Evolutionary conservation across 2,888 invertebrate species (phyloP).

Genomic region (Pristionchus japonicus): DNA sequence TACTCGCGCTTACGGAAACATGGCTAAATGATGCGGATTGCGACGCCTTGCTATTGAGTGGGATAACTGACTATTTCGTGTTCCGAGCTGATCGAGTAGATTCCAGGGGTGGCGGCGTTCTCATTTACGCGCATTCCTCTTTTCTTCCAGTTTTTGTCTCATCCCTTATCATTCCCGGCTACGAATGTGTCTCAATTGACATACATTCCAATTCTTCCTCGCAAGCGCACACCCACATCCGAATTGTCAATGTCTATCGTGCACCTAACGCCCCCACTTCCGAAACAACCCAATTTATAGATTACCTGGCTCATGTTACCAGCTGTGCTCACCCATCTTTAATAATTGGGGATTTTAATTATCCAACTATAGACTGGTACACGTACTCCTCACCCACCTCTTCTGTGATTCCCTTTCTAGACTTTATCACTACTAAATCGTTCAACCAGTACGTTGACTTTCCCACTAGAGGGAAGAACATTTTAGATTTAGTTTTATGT

Average conservation of each 20-base stretch:
- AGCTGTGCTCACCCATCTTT: neutral
- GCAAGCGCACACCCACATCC: neutral
- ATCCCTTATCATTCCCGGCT: neutral
- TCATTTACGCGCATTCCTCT: neutral
- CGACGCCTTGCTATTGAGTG: neutral
- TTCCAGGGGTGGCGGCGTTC: neutral
- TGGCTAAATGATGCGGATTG: neutral
- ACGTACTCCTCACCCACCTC: neutral
- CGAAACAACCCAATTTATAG: neutral
- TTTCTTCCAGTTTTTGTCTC: neutral
- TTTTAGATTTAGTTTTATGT: neutral
- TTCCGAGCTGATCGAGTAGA: neutral
- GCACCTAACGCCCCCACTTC: neutral
- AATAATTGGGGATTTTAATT: neutral
- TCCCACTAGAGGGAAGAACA: neutral
- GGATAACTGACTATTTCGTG: neutral
- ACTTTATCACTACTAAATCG: neutral
- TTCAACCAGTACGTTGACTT: neutral
- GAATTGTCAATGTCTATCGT: neutral
- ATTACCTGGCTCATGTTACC: neutral
- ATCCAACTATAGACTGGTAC: neutral
- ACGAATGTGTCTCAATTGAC: neutral
- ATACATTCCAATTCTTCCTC: neutral
- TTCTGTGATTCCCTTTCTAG: neutral
- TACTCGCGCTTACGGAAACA: neutral